A percentile compares a stretch with the other conserved stretches of the same genome.
These are phyloP conservation scores for Hipparchia sbordonii DNA, from an alignment of 2,888 invertebrate genomes.

Conservation along the genomic window DNA sequence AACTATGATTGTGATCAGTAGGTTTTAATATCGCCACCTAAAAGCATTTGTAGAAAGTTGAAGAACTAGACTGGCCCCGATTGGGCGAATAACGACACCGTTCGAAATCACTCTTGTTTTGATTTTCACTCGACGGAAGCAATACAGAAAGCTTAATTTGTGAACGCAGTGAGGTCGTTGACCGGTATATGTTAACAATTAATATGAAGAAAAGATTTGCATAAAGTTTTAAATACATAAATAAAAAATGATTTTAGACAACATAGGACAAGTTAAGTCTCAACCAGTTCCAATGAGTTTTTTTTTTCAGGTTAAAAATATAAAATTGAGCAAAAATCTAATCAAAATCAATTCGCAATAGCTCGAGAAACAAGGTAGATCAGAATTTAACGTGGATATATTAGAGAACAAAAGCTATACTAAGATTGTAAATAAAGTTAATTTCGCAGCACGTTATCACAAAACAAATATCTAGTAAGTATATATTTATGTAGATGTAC, in stretches of 20 bases:
- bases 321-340: no score
- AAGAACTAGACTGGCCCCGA: slow-evolving; percentile 73
- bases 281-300: no score
- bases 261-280: no score
- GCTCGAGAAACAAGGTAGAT: no score
- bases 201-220: slow-evolving; percentile 18
- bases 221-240: not conserved
- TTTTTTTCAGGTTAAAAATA: no score
- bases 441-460: not conserved
- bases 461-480: not conserved
- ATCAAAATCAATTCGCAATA: no score
- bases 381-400: no score
- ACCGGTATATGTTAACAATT: slow-evolving; percentile 23
- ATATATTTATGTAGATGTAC: not conserved
- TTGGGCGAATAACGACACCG: slow-evolving; percentile 57
- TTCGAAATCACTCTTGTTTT: slow-evolving; percentile 53
- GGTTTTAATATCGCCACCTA: slow-evolving; percentile 65
- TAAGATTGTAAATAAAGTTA: not conserved
- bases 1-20: slow-evolving; percentile 51
- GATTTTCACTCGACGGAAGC: slow-evolving; percentile 58
- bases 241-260: no score
- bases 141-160: slow-evolving; percentile 41
- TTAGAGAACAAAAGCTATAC: no score
- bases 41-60: slow-evolving; percentile 76
- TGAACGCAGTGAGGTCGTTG: slow-evolving; percentile 37